Evolutionary conservation across 2,888 invertebrate species (phyloP).

Genomic region (Caenorhabditis imperialis): DNA sequence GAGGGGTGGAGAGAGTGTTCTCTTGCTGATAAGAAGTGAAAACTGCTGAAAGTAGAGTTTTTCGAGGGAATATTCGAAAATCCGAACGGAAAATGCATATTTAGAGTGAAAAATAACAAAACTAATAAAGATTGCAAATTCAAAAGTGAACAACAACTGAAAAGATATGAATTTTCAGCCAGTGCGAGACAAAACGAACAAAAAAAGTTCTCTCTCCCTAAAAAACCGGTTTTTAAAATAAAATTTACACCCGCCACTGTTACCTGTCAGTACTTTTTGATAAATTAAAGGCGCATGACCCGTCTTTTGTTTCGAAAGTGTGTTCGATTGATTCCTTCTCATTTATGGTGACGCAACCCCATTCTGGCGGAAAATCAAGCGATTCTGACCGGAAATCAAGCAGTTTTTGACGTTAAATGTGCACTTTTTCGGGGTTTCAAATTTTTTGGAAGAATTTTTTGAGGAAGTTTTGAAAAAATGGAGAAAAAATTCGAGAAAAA

Average conservation of each 20-base stretch:
- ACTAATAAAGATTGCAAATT: neutral
- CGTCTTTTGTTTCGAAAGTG: slow-evolving; percentile 3
- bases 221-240: slow-evolving; percentile 48
- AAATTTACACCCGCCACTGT: slow-evolving; percentile 23
- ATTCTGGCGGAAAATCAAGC: no score
- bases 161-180: neutral
- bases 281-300: slow-evolving; percentile 33
- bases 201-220: slow-evolving; percentile 4
- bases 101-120: slow-evolving; percentile 2
- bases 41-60: neutral
- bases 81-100: neutral
- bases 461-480: no score
- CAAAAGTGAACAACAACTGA: neutral
- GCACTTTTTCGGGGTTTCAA: no score
- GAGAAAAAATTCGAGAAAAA: slow-evolving; percentile 2
- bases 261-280: slow-evolving; percentile 4
- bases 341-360: no score
- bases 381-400: no score
- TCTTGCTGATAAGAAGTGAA: neutral
- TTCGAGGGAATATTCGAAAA: no score
- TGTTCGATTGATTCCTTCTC: no score
- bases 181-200: neutral
- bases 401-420: no score
- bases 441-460: no score
- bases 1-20: no score